A percentile compares a stretch with the other conserved stretches of the same genome.
Conservation (phyloP, 1,140 invertebrate genomes). For the Drosophila nigrodunni region DNA sequence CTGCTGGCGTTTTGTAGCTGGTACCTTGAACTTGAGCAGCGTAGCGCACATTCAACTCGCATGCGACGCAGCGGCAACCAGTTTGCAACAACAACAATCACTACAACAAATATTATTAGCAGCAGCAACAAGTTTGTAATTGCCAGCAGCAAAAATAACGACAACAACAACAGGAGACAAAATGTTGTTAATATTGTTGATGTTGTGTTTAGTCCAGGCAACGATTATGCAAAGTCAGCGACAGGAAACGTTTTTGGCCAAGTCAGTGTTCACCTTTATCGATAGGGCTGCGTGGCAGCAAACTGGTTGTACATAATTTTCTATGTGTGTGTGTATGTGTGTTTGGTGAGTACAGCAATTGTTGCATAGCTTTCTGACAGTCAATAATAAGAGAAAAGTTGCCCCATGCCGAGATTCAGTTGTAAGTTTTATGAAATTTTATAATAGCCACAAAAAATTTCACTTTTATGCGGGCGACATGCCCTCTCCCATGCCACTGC, state of each 20-base stretch:
- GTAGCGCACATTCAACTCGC: constrained; percentile 70
- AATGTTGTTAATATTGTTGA: constrained; percentile 1
- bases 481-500: neutral
- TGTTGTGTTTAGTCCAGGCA: constrained; percentile 16
- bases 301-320: constrained; percentile 32
- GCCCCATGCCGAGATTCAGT: neutral
- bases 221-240: constrained; percentile 71
- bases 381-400: constrained; percentile 51
- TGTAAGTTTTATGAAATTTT: constrained; percentile 49
- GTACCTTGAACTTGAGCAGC: constrained; percentile 78
- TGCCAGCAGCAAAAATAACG: constrained; percentile 41
- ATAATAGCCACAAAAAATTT: constrained; percentile 69
- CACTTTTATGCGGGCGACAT: constrained; percentile 66
- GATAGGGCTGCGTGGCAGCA: constrained; percentile 33
- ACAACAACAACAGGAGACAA: constrained; percentile 14
- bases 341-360: constrained; percentile 40
- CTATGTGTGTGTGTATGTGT: neutral
- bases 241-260: constrained; percentile 57
- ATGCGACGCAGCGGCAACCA: constrained; percentile 53
- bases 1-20: constrained; percentile 16
- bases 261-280: constrained; percentile 13
- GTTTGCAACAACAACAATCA: constrained; percentile 56
- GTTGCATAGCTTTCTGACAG: constrained; percentile 49
- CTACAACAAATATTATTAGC: constrained; percentile 20
- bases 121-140: constrained; percentile 70